Evolutionary conservation across 2,113 vertebrate genomes (phyloP).

Genomic region (Athene noctua): DNA sequence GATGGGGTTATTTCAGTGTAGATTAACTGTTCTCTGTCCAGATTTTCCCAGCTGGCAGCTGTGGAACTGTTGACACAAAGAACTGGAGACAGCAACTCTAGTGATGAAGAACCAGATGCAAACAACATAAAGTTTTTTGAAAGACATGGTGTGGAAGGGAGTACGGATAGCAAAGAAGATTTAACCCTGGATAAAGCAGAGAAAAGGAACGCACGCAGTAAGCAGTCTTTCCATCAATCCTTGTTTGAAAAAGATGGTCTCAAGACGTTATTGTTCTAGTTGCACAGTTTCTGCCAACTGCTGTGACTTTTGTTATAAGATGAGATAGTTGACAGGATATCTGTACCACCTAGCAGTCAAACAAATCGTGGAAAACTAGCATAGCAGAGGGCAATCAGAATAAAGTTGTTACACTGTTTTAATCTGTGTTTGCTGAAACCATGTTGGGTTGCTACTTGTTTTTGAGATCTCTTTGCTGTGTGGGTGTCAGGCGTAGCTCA

Average conservation of each 20-base stretch:
- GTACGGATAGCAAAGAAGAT: slow-evolving; percentile 72
- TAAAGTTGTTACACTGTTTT: neutral
- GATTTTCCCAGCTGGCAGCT: slow-evolving; percentile 75
- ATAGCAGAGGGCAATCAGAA: neutral
- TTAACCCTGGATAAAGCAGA: slow-evolving; percentile 55
- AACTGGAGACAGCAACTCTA: slow-evolving; percentile 53
- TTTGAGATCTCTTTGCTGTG: neutral
- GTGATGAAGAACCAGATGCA: slow-evolving; percentile 68
- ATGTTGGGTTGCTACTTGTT: neutral
- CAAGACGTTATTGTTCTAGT: neutral
- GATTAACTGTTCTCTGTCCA: slow-evolving; percentile 30
- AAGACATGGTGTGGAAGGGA: slow-evolving; percentile 75
- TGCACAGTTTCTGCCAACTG: neutral
- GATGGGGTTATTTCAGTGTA: neutral
- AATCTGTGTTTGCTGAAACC: neutral
- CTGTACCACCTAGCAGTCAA: neutral
- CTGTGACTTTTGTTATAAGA: neutral
- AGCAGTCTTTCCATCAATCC: slow-evolving; percentile 21
- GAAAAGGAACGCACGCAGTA: slow-evolving; percentile 73
- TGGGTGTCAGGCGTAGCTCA: neutral
- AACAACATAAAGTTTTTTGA: slow-evolving; percentile 66
- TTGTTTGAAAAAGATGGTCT: neutral
- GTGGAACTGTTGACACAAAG: slow-evolving; percentile 70
- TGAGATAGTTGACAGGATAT: neutral
- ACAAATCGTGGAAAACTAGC: neutral